Conservation (phyloP, 2,113 vertebrate genomes). For the Chloropsis hardwickii region DNA sequence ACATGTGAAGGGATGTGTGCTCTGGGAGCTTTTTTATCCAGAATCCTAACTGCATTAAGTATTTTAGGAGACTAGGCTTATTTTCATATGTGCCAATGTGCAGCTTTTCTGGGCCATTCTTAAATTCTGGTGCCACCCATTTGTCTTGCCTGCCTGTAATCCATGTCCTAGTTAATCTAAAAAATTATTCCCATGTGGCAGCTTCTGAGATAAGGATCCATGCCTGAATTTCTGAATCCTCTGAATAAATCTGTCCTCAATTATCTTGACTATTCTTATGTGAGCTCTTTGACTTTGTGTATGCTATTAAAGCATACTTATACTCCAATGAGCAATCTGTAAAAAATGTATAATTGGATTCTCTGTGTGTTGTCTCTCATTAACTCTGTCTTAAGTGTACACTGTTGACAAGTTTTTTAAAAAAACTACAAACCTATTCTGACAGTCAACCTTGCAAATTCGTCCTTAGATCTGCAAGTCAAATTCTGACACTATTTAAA, state of each 20-base stretch:
- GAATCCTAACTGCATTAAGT: not conserved
- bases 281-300: conserved; percentile 42
- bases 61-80: not conserved
- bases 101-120: not conserved
- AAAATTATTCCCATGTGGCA: not conserved
- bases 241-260: not conserved
- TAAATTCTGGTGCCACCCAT: fast-evolving
- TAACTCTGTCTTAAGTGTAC: conserved; percentile 24
- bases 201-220: not conserved
- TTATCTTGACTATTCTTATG: conserved; percentile 41
- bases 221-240: not conserved
- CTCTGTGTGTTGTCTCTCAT: conserved; percentile 38
- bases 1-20: not conserved
- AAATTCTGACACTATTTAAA: conserved; percentile 44
- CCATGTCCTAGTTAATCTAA: not conserved
- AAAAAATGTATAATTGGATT: conserved; percentile 51
- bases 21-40: not conserved
- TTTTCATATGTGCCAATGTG: not conserved
- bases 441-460: conserved; percentile 49
- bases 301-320: conserved; percentile 36
- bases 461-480: conserved; percentile 26
- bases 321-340: conserved; percentile 26
- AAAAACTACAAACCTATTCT: not conserved
- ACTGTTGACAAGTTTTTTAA: conserved; percentile 28
- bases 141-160: not conserved